A percentile compares a stretch with the other conserved stretches of the same genome.
phyloP scores from a whole-genome alignment of 2,797 vertebrate species.

The Alcedo quadribrachys region DNA sequence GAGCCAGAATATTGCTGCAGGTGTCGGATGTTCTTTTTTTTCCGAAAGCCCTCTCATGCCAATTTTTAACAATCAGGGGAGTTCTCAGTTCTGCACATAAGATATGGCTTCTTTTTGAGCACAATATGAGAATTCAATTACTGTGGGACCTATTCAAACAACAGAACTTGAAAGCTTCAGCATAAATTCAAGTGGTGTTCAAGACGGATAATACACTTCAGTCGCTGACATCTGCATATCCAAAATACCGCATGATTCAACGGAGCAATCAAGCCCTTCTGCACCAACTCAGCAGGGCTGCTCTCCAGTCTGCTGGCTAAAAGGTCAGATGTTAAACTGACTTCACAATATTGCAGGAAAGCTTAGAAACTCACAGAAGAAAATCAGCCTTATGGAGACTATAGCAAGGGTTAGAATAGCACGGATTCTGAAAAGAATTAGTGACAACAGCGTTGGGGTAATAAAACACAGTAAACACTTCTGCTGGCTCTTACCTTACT shows the following conservation, averaged over 20 bases:
- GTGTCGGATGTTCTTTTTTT: background rate
- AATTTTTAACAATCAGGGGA: slow-evolving; percentile 8
- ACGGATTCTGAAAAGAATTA: background rate
- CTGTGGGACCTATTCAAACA: slow-evolving; percentile 28
- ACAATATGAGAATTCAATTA: slow-evolving; percentile 43
- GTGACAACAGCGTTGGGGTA: background rate
- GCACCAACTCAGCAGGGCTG: background rate
- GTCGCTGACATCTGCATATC: slow-evolving; percentile 36
- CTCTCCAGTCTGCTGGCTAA: slow-evolving; percentile 15
- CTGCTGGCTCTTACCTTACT: background rate
- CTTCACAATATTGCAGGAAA: background rate
- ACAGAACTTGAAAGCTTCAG: slow-evolving; percentile 3
- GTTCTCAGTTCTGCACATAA: slow-evolving; percentile 11
- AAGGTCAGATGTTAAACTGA: slow-evolving; percentile 43
- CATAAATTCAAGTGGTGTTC: slow-evolving; percentile 31
- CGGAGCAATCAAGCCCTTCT: slow-evolving; percentile 13
- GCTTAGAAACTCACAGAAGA: background rate
- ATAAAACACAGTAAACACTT: background rate
- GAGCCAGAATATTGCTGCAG: slow-evolving; percentile 25
- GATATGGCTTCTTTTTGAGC: background rate
- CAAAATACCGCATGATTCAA: slow-evolving; percentile 15
- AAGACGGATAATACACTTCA: slow-evolving; percentile 31
- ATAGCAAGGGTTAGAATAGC: background rate
- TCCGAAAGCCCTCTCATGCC: background rate
- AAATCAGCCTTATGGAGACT: background rate